Conservation (phyloP, 2,113 vertebrate genomes). For the Phrynosoma blainvillii region DNA sequence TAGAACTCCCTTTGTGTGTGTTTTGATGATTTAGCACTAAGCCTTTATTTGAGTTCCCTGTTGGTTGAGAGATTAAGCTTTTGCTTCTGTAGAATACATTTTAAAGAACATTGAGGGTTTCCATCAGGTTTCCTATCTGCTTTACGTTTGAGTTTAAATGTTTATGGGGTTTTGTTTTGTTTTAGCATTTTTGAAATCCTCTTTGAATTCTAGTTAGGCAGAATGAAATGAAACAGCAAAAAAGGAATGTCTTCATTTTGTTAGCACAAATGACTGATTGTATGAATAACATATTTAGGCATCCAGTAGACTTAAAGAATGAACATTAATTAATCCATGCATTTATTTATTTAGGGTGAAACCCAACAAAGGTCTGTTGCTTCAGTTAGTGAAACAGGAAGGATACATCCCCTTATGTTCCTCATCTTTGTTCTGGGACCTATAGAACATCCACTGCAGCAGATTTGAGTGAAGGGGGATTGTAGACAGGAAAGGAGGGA, state of each 20-base stretch:
- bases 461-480: background rate
- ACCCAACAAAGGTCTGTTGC: background rate
- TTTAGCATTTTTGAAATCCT: background rate
- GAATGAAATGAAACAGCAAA: background rate
- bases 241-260: background rate
- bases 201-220: background rate
- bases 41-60: background rate
- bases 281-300: background rate
- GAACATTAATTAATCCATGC: background rate
- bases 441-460: background rate
- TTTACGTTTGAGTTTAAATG: background rate
- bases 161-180: background rate
- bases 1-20: background rate
- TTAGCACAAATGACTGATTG: background rate
- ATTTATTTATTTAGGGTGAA: background rate
- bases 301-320: background rate
- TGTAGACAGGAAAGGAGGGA: background rate
- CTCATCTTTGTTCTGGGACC: background rate
- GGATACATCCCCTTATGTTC: background rate
- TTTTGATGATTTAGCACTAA: background rate
- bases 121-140: background rate
- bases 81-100: background rate
- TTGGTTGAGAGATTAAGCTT: background rate
- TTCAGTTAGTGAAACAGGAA: background rate
- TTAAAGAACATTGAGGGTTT: background rate